Evolutionary conservation across 1,140 invertebrate genomes (phyloP), one percentile per base, ranked within the genome.

Genomic region (Dreissena rostriformis): DNA sequence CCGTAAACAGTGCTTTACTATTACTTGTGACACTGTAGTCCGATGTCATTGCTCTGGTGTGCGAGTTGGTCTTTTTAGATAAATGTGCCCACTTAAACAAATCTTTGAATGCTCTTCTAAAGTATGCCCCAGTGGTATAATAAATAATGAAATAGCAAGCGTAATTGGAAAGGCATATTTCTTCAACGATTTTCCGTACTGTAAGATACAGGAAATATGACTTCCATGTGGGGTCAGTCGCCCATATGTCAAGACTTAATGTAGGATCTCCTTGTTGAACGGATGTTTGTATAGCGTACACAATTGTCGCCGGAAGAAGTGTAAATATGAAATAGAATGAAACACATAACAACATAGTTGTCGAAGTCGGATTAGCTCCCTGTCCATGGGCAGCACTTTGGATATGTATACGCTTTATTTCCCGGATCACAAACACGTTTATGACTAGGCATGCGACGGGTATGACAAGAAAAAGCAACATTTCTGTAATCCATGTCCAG

Each of bases 91-190:
- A 39, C 39, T 39, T 39, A 8, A 39, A 39, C 39, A 39, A 39
- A 39, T 39, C 39, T 39, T 39, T 39, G 39, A 5, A 39, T 39
- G 39, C 39, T 39, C 39, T 2, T n/a, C 91, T 88, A 74, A 92
- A 93, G 68, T 88, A 86, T 70, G 87, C 85, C 15, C 92, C 90
- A 7, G 91, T 92, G 1, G 88, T 70, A 24, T 84, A 86, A 80
- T 93, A 93, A 39, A 93, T 88, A 79, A 90, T 84, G 63, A 92
- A 86, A 81, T 93, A 92, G 78, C 86, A 90, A 28, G 89, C 88
- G 81, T 88, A 92, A 81, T 92, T 91, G 1, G 92, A 91, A 22
- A 92, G 72, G 70, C 91, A 88, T 15, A 93, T 81, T 65, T 87
- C 87, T 55, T 92, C 88, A 14, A 92, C 77, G n/a, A 93, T 82